Evolutionary conservation across 2,113 vertebrate genomes (phyloP).

Genomic region (Chitala chitala): DNA sequence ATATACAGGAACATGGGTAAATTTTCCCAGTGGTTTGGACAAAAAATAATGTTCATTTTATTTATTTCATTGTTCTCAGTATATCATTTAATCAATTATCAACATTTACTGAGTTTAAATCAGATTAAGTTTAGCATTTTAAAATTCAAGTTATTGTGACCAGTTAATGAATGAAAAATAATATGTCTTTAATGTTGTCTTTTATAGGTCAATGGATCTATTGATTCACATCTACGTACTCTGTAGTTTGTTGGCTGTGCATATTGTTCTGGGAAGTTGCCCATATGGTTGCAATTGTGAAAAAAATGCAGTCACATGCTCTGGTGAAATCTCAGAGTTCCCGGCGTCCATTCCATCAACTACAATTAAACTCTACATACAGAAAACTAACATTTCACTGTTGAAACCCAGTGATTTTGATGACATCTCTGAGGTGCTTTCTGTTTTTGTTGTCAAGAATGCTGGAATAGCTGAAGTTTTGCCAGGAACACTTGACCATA

Average conservation of each 20-base stretch:
- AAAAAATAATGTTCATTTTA: too few relatives aligned
- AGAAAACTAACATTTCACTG: constrained; percentile 37
- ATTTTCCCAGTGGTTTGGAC: too few relatives aligned
- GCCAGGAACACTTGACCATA: constrained; percentile 51
- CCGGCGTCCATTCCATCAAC: constrained; percentile 42
- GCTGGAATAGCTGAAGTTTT: constrained; percentile 45
- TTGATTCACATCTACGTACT: constrained; percentile 32
- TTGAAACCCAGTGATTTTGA: constrained; percentile 50
- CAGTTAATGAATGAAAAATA: background rate
- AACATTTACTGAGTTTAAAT: too few relatives aligned
- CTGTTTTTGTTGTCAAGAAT: constrained; percentile 35
- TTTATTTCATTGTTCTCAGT: too few relatives aligned
- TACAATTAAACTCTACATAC: constrained; percentile 17
- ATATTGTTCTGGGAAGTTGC: constrained; percentile 41
- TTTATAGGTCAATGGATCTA: constrained; percentile 47
- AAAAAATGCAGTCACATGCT: constrained; percentile 25
- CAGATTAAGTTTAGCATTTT: background rate
- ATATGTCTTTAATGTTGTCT: constrained; percentile 1
- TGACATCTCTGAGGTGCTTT: constrained; percentile 35
- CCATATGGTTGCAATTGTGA: constrained; percentile 50
- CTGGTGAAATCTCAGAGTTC: constrained; percentile 39
- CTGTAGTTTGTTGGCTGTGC: constrained; percentile 43
- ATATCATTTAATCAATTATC: too few relatives aligned
- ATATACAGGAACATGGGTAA: too few relatives aligned
- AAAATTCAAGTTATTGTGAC: too few relatives aligned